phyloP scores from a whole-genome alignment of 2,888 invertebrate genomes.

The Tetragnatha montana region DNA sequence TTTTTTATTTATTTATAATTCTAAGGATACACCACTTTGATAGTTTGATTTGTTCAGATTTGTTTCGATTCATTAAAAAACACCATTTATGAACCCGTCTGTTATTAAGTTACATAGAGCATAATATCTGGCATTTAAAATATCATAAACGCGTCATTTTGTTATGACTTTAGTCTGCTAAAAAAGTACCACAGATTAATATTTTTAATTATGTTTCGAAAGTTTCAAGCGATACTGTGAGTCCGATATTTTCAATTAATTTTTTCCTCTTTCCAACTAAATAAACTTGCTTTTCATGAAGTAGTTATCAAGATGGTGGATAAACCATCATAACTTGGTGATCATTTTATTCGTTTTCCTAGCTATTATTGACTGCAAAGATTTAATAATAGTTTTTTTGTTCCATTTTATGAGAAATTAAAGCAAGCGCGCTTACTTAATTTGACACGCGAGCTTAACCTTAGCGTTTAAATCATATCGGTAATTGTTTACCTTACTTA shows the following conservation, averaged over 20 bases:
- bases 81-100: slow-evolving; percentile 5
- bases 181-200: background rate
- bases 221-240: background rate
- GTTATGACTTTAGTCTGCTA: slow-evolving; percentile 29
- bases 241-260: background rate
- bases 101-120: background rate
- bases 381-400: too few species aligned
- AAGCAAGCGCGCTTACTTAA: too few species aligned
- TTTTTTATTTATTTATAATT: too few species aligned
- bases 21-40: background rate
- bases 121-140: slow-evolving; percentile 61
- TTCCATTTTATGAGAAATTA: too few species aligned
- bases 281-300: background rate
- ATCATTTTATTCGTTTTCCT: background rate
- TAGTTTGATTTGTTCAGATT: background rate
- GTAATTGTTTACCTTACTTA: too few species aligned
- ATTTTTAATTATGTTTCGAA: background rate
- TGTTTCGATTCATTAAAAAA: background rate
- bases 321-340: slow-evolving; percentile 31
- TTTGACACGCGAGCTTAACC: too few species aligned
- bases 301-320: slow-evolving; percentile 65
- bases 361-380: background rate
- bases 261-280: background rate
- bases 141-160: slow-evolving; percentile 68
- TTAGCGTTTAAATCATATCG: too few species aligned